Evolutionary conservation across 2,113 vertebrate species (phyloP), one percentile per base, ranked within the genome.

Genomic region (Xiphophorus maculatus): DNA sequence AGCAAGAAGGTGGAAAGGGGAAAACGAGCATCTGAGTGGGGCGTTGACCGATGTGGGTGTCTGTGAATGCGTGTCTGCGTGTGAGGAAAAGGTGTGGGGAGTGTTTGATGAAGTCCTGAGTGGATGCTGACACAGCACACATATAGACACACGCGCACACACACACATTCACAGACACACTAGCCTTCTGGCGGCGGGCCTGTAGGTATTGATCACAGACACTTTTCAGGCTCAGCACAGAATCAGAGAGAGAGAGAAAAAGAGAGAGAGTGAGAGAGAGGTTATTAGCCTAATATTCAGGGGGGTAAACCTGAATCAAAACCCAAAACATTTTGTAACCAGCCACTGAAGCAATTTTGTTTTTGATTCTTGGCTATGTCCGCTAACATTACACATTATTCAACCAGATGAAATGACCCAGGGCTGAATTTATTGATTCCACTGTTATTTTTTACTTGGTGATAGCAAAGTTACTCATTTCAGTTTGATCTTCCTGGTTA

Each of bases 141-240:
- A 70, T 70, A 80, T 80, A 73, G 48, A 58, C 71, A 63, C 63
- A 27, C 81, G 77, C 71, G 74, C 64, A n/a, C 90, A n/a, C 81
- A 80, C 73, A 76, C 63, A 19, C 89, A 90, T 61, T 66, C 60
- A 71, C 73, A 80, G 78, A 74, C 51, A 51, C 73, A 67, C 84
- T 71, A 86, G 60, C 83, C 84, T 88, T 84, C 82, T 87, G 85
- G 87, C 84, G 82, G 82, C 90, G 71, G 89, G 87, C 90, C 90
- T 90, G 91, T 82, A 92, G 82, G 89, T 93, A 95, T 95, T 91
- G 93, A 95, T 94, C 93, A 93, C 83, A 87, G 78, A 82, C 78
- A 88, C 90, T 89, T 92, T 91, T 90, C 89, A 92, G 83, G 81
- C 87, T 92, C 84, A 88, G 92, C 90, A 91, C 80, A 86, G 89